Base-by-base conservation (phyloP, 2,888 invertebrate genomes). In the Cynaeus angustus region DNA sequence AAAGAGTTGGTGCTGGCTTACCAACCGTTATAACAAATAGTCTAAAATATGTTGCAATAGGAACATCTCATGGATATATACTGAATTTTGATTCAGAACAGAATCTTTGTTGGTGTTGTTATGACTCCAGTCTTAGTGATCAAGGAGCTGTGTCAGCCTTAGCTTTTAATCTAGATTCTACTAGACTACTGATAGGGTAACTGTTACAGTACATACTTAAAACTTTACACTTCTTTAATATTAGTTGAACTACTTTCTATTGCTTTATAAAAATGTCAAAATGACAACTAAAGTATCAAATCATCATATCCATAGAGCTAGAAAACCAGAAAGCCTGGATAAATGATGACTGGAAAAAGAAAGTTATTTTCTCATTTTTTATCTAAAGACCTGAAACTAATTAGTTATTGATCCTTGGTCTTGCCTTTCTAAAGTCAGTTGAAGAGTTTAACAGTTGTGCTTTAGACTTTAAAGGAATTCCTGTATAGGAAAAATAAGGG, bases 51-150 rank as follows among this genome's bases (percentile, higher is more conserved):
- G 89, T 97, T 72, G 94, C 94, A n/a, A 90, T 98, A 28, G 98
- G 98, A 37, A 98, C 97, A 28, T 96, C 97, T 21, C 96, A 97
- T 85, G 98, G 98, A 0, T 91, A 96, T 75, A 89, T 97, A 61
- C 87, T 98, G 26, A 91, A 95, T 62, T 96, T 96, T 86, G 94
- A 95, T 87, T 87, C 89, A 55, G 91, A 94, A 43, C 97, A 98
- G 85, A 94, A 94, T 7, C 85, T 98, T 73, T 91, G 95, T 81
- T 98, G 96, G 96, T 97, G 95, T 73, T 92, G 92, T 79, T 87
- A 92, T 75, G 92, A 92, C 72, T 87, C 89, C 75, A 86, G 87
- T 50, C 89, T 91, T 45, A 86, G 87, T 52, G 91, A 92, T 78
- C 91, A 92, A 81, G 94, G 93, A 14, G 94, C 94, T 0, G 92